phyloP scores from a whole-genome alignment of 2,888 invertebrate species.

The Eupeodes luniger region DNA sequence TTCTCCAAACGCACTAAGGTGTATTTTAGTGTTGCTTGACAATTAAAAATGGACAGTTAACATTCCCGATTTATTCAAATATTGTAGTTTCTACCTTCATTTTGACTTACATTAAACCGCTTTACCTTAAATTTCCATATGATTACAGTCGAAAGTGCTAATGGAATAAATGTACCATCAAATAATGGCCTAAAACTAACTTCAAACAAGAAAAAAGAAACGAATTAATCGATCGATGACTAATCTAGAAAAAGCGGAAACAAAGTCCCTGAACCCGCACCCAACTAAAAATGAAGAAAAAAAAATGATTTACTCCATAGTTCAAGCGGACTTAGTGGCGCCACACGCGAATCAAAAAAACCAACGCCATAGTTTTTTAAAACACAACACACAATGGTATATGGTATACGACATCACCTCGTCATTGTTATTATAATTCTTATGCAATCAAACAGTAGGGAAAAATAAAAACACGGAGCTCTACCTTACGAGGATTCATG shows the following conservation, averaged over 20 bases:
- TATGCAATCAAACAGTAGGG: constrained; percentile 66
- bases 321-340: constrained; percentile 48
- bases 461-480: constrained; percentile 17
- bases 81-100: neutral
- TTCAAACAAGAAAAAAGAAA: constrained; percentile 8
- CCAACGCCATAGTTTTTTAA: constrained; percentile 7
- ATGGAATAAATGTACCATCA: constrained; percentile 42
- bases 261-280: constrained; percentile 69
- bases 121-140: constrained; percentile 27
- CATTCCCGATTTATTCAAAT: constrained; percentile 47
- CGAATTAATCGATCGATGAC: constrained; percentile 67
- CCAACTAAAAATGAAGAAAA: constrained; percentile 34
- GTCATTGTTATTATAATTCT: constrained; percentile 61
- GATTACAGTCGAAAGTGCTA: constrained; percentile 20
- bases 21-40: constrained; percentile 23
- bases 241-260: constrained; percentile 61
- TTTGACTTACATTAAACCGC: neutral
- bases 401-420: constrained; percentile 39
- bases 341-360: constrained; percentile 68
- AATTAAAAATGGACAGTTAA: constrained; percentile 57
- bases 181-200: constrained; percentile 23
- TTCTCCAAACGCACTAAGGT: constrained; percentile 35
- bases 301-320: constrained; percentile 48
- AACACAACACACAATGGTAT: constrained; percentile 22
- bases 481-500: neutral